Conservation (phyloP, 2,888 invertebrate genomes). For the Bruchidius siliquastri region DNA sequence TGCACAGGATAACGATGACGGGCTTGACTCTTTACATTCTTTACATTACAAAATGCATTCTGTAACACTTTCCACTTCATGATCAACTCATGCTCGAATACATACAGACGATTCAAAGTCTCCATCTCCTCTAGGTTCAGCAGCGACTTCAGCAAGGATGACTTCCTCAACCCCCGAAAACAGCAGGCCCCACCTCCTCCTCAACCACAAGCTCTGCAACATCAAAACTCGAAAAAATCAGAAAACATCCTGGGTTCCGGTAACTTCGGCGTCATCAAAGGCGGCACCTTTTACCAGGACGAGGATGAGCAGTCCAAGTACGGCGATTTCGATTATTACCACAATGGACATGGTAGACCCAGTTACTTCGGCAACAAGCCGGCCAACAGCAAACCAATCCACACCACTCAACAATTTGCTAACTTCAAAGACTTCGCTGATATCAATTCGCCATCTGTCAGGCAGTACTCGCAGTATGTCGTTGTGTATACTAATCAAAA, state of each 20-base stretch:
- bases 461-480: conserved; percentile 77
- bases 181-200: conserved; percentile 4
- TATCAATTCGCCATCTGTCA: conserved; percentile 76
- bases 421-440: conserved; percentile 89
- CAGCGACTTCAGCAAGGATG: conserved; percentile 7
- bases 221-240: conserved; percentile 5
- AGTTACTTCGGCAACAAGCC: conserved; percentile 52
- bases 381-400: conserved; percentile 61
- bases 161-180: conserved; percentile 1
- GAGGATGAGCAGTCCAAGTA: conserved; percentile 62
- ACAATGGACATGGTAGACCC: conserved; percentile 70
- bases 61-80: neutral
- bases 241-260: conserved; percentile 66
- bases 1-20: too few relatives aligned
- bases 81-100: neutral
- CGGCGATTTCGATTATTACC: conserved; percentile 50
- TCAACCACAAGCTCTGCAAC: conserved; percentile 7
- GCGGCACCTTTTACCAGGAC: conserved; percentile 79
- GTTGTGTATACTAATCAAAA: conserved; percentile 79
- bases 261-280: conserved; percentile 80
- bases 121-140: neutral
- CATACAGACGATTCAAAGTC: too few relatives aligned
- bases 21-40: too few relatives aligned
- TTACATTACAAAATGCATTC: too few relatives aligned
- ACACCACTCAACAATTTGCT: conserved; percentile 77